Evolutionary conservation across 2,888 invertebrate species (phyloP).

Genomic region (Acleris emargana): DNA sequence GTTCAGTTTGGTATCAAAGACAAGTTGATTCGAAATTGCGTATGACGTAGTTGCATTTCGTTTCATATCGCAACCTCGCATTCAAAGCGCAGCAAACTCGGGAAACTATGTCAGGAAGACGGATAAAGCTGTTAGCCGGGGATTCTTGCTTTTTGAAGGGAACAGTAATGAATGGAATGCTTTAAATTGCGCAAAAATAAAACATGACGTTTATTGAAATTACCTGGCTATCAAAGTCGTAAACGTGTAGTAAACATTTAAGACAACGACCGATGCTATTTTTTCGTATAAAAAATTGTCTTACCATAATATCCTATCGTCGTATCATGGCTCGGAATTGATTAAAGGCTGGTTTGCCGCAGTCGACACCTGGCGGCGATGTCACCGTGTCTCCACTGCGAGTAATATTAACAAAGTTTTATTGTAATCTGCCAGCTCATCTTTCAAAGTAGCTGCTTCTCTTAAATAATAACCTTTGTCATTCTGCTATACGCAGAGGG

Average conservation of each 20-base stretch:
- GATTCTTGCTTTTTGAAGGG: slow-evolving; percentile 31
- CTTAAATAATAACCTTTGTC: slow-evolving; percentile 17
- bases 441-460: slow-evolving; percentile 16
- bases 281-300: slow-evolving; percentile 5
- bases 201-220: neutral
- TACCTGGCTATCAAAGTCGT: slow-evolving; percentile 10
- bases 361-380: slow-evolving; percentile 34
- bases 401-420: slow-evolving; percentile 60
- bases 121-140: slow-evolving; percentile 32
- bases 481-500: slow-evolving; percentile 3
- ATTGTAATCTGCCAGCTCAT: slow-evolving; percentile 31
- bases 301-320: slow-evolving; percentile 14
- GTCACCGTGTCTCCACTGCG: slow-evolving; percentile 35
- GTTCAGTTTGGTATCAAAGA: neutral
- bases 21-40: slow-evolving; percentile 5
- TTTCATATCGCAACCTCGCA: slow-evolving; percentile 23
- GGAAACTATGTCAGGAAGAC: slow-evolving; percentile 32
- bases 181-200: slow-evolving; percentile 16
- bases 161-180: slow-evolving; percentile 30
- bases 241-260: slow-evolving; percentile 17
- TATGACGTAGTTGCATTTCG: slow-evolving; percentile 29
- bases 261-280: slow-evolving; percentile 3
- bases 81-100: slow-evolving; percentile 18
- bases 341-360: slow-evolving; percentile 25
- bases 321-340: slow-evolving; percentile 18